A percentile compares a stretch with the other conserved stretches of the same genome.
Evolutionary conservation across 2,888 invertebrate genomes (phyloP).

Genomic region (Leptopilina myrica): DNA sequence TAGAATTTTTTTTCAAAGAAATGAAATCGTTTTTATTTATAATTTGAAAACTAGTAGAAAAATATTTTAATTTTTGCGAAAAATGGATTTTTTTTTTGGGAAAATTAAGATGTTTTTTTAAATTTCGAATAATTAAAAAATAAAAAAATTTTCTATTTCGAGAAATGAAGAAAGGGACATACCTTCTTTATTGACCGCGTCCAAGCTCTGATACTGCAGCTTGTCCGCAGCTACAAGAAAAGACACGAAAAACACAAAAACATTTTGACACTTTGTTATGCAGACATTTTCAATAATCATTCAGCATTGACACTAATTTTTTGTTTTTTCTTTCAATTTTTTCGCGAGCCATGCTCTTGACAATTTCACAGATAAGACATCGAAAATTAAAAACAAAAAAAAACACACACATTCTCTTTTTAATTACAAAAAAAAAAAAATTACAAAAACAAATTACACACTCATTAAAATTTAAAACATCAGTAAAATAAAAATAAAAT

Average conservation of each 20-base stretch:
- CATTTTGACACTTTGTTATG: conserved; percentile 37
- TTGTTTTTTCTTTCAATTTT: not conserved
- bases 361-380: not conserved
- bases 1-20: too few species aligned
- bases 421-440: not conserved
- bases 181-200: conserved; percentile 83
- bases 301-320: conserved; percentile 27
- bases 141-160: not conserved
- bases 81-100: too few species aligned
- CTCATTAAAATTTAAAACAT: not conserved
- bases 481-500: too few species aligned
- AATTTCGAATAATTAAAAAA: not conserved
- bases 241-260: conserved; percentile 68
- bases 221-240: conserved; percentile 78
- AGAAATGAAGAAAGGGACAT: conserved; percentile 69
- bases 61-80: too few species aligned
- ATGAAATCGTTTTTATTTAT: too few species aligned
- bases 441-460: not conserved
- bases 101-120: too few species aligned
- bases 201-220: conserved; percentile 82
- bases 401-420: not conserved
- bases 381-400: not conserved
- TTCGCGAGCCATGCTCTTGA: conserved; percentile 2
- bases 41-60: too few species aligned
- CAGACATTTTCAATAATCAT: conserved; percentile 21